phyloP scores from a whole-genome alignment of 2,888 invertebrate species.

The Thymelicus sylvestris region DNA sequence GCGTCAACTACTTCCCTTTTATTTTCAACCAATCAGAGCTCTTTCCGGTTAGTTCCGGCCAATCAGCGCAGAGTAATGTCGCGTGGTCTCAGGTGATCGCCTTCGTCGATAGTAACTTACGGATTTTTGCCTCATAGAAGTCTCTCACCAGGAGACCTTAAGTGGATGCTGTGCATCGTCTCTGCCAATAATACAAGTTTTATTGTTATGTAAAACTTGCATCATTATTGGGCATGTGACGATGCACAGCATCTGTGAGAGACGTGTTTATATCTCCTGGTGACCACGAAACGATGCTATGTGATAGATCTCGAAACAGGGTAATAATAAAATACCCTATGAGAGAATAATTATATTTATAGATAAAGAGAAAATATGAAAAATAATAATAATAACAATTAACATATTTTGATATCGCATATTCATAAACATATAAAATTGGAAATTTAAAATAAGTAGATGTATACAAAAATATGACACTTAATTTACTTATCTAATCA shows the following conservation, averaged over 20 bases:
- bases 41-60: background rate
- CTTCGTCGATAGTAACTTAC: background rate
- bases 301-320: background rate
- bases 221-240: slow-evolving; percentile 21
- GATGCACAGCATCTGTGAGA: slow-evolving; percentile 36
- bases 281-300: slow-evolving; percentile 31
- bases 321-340: background rate
- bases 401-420: too few relatives aligned
- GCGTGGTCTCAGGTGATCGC: background rate
- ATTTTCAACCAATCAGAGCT: slow-evolving; percentile 3
- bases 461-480: too few relatives aligned
- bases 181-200: slow-evolving; percentile 25
- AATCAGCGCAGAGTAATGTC: background rate
- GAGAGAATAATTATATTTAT: background rate
- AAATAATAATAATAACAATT: too few relatives aligned
- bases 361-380: too few relatives aligned
- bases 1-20: slow-evolving; percentile 16
- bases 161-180: slow-evolving; percentile 22
- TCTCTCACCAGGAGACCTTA: slow-evolving; percentile 22
- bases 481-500: background rate
- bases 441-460: too few relatives aligned
- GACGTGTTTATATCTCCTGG: slow-evolving; percentile 39
- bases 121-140: slow-evolving; percentile 2
- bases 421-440: too few relatives aligned
- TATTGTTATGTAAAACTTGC: slow-evolving; percentile 25